Evolutionary conservation across 2,113 vertebrate genomes (phyloP).

Genomic region (Colossoma macropomum): DNA sequence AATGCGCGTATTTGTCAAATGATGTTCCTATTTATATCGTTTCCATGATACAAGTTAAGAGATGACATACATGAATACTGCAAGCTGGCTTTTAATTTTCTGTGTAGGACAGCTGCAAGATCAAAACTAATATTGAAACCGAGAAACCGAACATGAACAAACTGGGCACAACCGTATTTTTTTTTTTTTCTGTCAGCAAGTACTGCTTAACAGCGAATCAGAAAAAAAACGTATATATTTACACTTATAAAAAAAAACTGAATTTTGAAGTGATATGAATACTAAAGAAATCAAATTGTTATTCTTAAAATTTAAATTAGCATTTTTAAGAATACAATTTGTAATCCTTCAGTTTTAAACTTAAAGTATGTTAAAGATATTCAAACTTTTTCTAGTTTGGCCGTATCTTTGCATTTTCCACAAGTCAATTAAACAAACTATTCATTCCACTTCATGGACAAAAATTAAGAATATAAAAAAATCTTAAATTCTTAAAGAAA

Average conservation of each 20-base stretch:
- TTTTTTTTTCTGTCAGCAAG: background rate
- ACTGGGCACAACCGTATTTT: conserved; percentile 52
- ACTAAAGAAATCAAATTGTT: background rate
- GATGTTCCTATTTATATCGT: background rate
- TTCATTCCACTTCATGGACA: too few species aligned
- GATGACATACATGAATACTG: conserved; percentile 16
- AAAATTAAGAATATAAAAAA: too few species aligned
- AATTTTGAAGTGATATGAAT: background rate
- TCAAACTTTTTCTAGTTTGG: too few species aligned
- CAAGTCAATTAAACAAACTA: too few species aligned
- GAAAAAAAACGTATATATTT: background rate
- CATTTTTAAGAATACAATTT: too few species aligned
- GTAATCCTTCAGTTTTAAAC: too few species aligned
- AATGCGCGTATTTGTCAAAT: background rate
- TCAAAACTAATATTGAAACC: conserved; percentile 78
- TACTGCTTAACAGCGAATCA: background rate
- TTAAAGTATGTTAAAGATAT: too few species aligned
- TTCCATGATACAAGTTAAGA: conserved; percentile 38
- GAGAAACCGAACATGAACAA: conserved; percentile 63
- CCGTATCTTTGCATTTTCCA: too few species aligned
- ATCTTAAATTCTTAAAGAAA: too few species aligned
- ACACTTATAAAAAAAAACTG: background rate
- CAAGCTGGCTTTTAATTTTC: conserved; percentile 27
- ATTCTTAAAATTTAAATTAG: background rate
- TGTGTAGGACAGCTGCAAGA: conserved; percentile 75